Percentiles rank a stretch among this genome's conserved stretches.
Conservation (phyloP, 2,797 vertebrate genomes). For the Harpagifer antarcticus region DNA sequence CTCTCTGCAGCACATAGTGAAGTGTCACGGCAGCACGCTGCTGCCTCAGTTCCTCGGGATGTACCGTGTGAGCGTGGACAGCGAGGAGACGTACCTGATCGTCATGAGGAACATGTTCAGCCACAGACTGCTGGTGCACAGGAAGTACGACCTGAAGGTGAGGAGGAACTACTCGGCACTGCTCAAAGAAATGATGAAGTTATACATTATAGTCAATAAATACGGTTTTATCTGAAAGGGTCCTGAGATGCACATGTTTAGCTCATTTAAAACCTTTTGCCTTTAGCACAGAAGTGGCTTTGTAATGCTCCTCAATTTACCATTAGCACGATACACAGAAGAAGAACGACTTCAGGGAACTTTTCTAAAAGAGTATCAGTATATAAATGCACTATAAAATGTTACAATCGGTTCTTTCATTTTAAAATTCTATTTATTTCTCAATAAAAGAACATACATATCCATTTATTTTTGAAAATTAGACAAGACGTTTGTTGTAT, state of each 20-base stretch:
- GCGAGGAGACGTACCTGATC: constrained; percentile 93
- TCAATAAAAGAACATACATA: too few species aligned
- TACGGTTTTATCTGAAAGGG: not conserved
- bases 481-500: too few species aligned
- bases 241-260: not conserved
- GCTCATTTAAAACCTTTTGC: not conserved
- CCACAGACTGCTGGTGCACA: constrained; percentile 92
- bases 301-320: not conserved
- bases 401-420: too few species aligned
- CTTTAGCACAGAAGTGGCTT: not conserved
- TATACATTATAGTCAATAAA: not conserved
- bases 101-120: constrained; percentile 98
- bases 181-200: constrained; percentile 17
- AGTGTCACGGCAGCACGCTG: constrained; percentile 93
- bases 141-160: constrained; percentile 97
- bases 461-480: too few species aligned
- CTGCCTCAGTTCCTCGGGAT: constrained; percentile 96
- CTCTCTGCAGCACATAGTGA: constrained; percentile 90
- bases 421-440: too few species aligned
- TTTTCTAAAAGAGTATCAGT: too few species aligned
- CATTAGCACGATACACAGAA: too few species aligned
- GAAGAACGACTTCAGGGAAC: too few species aligned
- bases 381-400: too few species aligned
- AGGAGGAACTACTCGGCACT: constrained; percentile 37
- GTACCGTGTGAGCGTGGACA: constrained; percentile 95